A percentile compares a stretch with the other conserved stretches of the same genome.
These are phyloP conservation scores for Picus viridis DNA, from an alignment of 2,797 vertebrate genomes.

Conservation along the genomic window DNA sequence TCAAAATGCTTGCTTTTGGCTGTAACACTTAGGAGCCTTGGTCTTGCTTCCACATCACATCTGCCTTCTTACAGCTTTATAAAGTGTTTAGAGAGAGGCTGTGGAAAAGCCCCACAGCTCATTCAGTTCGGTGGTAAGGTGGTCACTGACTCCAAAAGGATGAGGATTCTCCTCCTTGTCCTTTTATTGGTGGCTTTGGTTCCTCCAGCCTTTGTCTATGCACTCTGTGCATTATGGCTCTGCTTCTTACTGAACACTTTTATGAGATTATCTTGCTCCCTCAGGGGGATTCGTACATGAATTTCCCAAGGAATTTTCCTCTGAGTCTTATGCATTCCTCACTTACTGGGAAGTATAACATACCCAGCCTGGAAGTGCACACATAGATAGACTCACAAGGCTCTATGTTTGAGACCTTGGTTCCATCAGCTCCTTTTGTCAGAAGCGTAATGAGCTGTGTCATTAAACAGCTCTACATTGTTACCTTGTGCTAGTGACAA, in stretches of 20 bases:
- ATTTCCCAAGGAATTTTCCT: background rate
- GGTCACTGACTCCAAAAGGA: background rate
- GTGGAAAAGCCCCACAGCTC: background rate
- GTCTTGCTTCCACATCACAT: background rate
- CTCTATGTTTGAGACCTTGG: background rate
- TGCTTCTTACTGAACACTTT: background rate
- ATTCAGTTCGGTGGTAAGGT: background rate
- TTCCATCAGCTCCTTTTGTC: slow-evolving; percentile 12
- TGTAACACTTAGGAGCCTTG: background rate
- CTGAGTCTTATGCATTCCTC: background rate
- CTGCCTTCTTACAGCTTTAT: background rate
- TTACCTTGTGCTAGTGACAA: background rate
- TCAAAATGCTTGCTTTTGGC: background rate
- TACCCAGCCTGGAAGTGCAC: background rate
- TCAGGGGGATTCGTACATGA: background rate
- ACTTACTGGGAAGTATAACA: background rate
- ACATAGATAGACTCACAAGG: background rate
- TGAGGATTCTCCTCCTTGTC: background rate
- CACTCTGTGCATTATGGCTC: background rate
- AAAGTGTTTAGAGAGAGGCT: background rate
- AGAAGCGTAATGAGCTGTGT: slow-evolving; percentile 41
- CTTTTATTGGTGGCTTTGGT: background rate
- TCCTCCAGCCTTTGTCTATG: background rate
- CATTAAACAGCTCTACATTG: slow-evolving; percentile 3
- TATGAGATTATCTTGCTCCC: background rate